Base-by-base conservation (phyloP, 2,888 invertebrate species). In the Andrena camellia region DNA sequence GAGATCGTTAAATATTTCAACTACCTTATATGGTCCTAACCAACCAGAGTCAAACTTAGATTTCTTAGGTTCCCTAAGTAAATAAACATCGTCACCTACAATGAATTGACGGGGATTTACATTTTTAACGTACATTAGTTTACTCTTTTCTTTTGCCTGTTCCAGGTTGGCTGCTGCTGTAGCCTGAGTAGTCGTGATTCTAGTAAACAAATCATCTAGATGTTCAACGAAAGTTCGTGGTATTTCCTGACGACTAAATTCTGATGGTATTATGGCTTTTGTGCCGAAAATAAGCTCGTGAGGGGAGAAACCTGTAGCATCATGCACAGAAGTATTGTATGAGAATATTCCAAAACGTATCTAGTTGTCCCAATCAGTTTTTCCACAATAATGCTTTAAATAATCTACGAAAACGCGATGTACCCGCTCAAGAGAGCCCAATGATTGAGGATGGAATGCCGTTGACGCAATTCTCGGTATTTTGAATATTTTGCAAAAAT, bases 261-360 rank as follows among this genome's bases (percentile, higher is more conserved):
- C 23, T 7, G 63, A 10, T 8, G 63, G 33, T 8, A 63, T 63
- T 33, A 17, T 63, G 20, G 63, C 63, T 63, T 63, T 63, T 4
- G 17, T 20, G 7, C 52, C 52, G 7, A 52, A 52, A 52, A 52
- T 52, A 20, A 52, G 20, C 13, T 52, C 52, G 4, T 42, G 63
- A 20, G 42, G 63, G 0, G 60, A 17, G 35, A 71, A 71, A 10
- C 71, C 71, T 7, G 59, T 57, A 20, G 71, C 62, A 26, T 71
- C 62, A 62, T 71, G 62, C 3, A 62, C 35, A 1, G 42, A 48
- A 0, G 71, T 71, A 48, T 71, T 71, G 8, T 71, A 62, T 2
- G 71, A 71, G 17, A 71, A 59, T 2, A 35, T 71, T 6, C 63
- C 63, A 0, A 63, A 63, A 1, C 42, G n/a, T 7, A 63, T 42